These are phyloP conservation scores for Clitarchus hookeri DNA, from an alignment of 2,888 invertebrate species.

Conservation along the genomic window DNA sequence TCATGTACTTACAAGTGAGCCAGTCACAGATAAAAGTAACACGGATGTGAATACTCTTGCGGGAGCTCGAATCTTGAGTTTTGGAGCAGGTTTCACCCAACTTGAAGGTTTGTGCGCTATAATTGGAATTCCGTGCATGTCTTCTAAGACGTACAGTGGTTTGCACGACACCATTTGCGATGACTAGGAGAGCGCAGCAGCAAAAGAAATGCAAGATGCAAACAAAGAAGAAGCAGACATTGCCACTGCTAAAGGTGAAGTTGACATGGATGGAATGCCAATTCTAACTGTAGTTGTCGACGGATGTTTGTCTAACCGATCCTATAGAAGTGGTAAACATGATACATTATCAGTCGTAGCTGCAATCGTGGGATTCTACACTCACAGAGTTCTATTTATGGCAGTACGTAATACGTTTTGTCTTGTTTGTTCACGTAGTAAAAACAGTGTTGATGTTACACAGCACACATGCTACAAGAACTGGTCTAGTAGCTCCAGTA, in stretches of 20 bases:
- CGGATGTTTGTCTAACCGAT: no score
- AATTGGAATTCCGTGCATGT: neutral
- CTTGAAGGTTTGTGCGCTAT: neutral
- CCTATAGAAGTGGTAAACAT: no score
- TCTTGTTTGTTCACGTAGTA: neutral
- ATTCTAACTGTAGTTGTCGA: neutral
- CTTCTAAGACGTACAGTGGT: neutral
- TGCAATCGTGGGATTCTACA: neutral
- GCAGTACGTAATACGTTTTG: neutral
- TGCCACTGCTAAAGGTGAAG: neutral
- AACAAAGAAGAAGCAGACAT: neutral
- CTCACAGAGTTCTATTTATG: neutral
- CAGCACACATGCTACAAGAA: neutral
- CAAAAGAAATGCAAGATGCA: neutral
- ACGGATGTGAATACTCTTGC: neutral
- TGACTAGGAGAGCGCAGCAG: neutral
- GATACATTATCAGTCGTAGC: neutral
- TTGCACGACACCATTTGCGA: neutral
- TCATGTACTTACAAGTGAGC: neutral
- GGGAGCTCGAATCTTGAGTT: neutral
- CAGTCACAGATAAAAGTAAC: neutral
- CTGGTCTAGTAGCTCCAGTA: neutral
- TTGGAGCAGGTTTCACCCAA: neutral
- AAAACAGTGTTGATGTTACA: neutral
- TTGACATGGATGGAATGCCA: neutral